Conservation (phyloP, 2,888 invertebrate genomes). For the Hypolimnas misippus region DNA sequence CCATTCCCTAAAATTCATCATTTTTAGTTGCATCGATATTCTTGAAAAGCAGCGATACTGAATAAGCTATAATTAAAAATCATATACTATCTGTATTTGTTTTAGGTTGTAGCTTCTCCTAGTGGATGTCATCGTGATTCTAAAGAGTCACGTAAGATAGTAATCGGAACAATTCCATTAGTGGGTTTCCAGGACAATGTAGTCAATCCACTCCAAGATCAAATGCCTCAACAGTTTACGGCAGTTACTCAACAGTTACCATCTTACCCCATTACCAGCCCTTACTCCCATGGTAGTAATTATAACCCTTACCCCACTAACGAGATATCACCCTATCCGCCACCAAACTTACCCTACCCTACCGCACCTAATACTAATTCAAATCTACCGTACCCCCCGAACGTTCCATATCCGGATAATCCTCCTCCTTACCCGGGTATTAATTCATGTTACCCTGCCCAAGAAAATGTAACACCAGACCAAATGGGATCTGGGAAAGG, state of each 20-base stretch:
- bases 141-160: constrained; percentile 51
- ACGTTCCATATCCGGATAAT: constrained; percentile 11
- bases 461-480: constrained; percentile 12
- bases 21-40: too few relatives aligned
- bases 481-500: constrained; percentile 3
- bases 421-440: constrained; percentile 9
- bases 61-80: too few relatives aligned
- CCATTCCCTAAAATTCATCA: too few relatives aligned
- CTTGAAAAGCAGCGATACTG: too few relatives aligned
- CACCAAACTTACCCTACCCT: too few relatives aligned
- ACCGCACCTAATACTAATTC: too few relatives aligned
- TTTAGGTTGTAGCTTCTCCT: constrained; percentile 59
- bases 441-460: constrained; percentile 15
- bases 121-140: constrained; percentile 61
- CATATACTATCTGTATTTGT: too few relatives aligned
- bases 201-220: constrained; percentile 52
- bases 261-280: constrained; percentile 39
- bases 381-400: not conserved
- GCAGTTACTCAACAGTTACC: constrained; percentile 52
- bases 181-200: constrained; percentile 54
- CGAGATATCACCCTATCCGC: too few relatives aligned
- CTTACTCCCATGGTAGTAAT: constrained; percentile 25
- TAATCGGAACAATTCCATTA: constrained; percentile 68
- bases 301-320: not conserved
- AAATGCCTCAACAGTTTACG: constrained; percentile 48